These are phyloP conservation scores for Odontamblyopus rebecca DNA, from an alignment of 2,797 vertebrate genomes.

Conservation along the genomic window DNA sequence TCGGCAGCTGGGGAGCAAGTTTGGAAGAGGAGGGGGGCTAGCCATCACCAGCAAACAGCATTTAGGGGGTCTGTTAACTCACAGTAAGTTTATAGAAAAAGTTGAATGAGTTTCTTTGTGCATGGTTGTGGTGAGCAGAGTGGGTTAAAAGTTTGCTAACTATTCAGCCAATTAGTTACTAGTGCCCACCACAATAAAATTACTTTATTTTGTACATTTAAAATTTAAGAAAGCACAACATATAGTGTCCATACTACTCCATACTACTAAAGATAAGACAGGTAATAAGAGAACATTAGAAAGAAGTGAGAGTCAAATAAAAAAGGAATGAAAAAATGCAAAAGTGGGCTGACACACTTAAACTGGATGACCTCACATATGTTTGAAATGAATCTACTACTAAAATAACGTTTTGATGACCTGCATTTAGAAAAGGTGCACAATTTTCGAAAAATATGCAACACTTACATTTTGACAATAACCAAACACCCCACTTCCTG, in stretches of 20 bases:
- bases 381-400: background rate
- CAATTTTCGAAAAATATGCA: no score
- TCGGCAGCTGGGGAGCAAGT: constrained; percentile 65
- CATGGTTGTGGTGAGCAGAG: background rate
- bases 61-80: background rate
- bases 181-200: background rate
- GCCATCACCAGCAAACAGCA: background rate
- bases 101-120: background rate
- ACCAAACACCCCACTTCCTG: background rate
- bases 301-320: background rate
- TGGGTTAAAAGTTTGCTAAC: background rate
- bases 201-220: no score
- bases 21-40: constrained; percentile 14
- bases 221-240: no score
- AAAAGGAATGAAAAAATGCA: no score
- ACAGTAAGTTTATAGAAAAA: background rate
- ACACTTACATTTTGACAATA: no score
- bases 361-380: background rate
- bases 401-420: background rate
- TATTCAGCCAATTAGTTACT: background rate
- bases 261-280: no score
- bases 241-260: no score
- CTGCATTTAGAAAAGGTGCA: no score
- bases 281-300: no score
- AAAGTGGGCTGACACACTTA: no score